Evolutionary conservation across 1,140 invertebrate species (phyloP).

Genomic region (Rhyacophila brunnea): DNA sequence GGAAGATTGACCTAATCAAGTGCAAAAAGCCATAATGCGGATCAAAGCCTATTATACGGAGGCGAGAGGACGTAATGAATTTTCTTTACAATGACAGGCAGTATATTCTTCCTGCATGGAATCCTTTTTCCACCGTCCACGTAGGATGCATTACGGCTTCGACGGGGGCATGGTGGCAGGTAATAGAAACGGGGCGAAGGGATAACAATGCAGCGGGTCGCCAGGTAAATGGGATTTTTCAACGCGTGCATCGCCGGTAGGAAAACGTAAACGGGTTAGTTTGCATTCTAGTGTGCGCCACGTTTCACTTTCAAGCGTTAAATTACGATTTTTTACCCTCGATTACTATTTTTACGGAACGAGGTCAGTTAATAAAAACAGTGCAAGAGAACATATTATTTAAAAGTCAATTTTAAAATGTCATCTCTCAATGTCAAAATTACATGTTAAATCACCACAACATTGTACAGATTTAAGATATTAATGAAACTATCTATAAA

Average conservation of each 20-base stretch:
- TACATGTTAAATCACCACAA: too few species aligned
- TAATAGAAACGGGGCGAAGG: background rate
- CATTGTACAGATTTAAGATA: too few species aligned
- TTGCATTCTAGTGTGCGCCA: too few species aligned
- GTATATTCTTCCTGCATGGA: slow-evolving; percentile 4
- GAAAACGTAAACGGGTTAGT: too few species aligned
- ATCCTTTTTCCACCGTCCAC: slow-evolving; percentile 1
- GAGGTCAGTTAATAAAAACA: too few species aligned
- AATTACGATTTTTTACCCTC: too few species aligned
- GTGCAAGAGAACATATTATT: too few species aligned
- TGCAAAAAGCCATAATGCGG: slow-evolving; percentile 1
- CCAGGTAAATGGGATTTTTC: slow-evolving; percentile 22
- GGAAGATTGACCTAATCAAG: slow-evolving; percentile 13
- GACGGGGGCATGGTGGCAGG: background rate
- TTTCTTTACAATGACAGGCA: slow-evolving; percentile 18
- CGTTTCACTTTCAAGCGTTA: too few species aligned
- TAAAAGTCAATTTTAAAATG: too few species aligned
- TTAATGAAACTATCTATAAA: too few species aligned
- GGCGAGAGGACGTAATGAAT: slow-evolving; percentile 16
- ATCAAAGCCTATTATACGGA: slow-evolving; percentile 3
- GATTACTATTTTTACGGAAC: too few species aligned
- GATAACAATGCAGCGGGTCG: slow-evolving; percentile 16
- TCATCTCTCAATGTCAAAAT: too few species aligned
- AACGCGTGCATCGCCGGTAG: slow-evolving; percentile 4
- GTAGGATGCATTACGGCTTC: background rate